Evolutionary conservation across 1,140 invertebrate species (phyloP), one percentile per base, ranked within the genome.

Genomic region (Cydia splendana): DNA sequence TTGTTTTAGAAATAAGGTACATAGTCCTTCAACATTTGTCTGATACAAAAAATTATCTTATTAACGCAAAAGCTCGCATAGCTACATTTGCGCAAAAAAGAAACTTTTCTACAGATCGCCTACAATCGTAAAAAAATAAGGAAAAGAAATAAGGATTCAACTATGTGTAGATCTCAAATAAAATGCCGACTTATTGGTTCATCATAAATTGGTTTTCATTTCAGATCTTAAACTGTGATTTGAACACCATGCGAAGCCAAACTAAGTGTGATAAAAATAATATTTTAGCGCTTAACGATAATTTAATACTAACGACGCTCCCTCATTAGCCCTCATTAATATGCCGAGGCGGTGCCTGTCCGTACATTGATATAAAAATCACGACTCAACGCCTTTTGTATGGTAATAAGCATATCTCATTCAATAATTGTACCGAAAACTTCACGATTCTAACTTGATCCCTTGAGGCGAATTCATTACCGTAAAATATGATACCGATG

Each of bases 281-380:
- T 79, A 76, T 77, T 85, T 82, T 85, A 80, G 84, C 78, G 82
- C 77, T 84, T 79, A 80, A 80, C 80, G 88, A 86, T 87, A 87
- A 83, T 84, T 62, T 62, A 62, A 62, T 62, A 62, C 57, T 62
- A 62, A 62, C 18, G 57, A 62, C 57, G 51, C 51, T 18, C 53
- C 53, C 53, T 62, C 57, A 62, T 62, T 62, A 62, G 57, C 9
- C 57, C 57, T 24, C 67, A 67, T 38, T 71, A 71, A 71, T 45
- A 71, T 71, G 15, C 67, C n/a, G 9, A n/a, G 65, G 34, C 67
- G 67, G 18, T 24, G 57, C 57, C 45, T 82, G 84, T 81, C 80
- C 77, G 80, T 67, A 76, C 51, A 74, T 81, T 75, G 80, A 80
- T 80, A 86, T 82, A 84, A 84, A 85, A 82, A 74, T 82, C 86